Percentiles rank a stretch among this genome's conserved stretches.
These are phyloP conservation scores for Crypturellus undulatus DNA, from an alignment of 2,113 vertebrate species.

Conservation along the genomic window DNA sequence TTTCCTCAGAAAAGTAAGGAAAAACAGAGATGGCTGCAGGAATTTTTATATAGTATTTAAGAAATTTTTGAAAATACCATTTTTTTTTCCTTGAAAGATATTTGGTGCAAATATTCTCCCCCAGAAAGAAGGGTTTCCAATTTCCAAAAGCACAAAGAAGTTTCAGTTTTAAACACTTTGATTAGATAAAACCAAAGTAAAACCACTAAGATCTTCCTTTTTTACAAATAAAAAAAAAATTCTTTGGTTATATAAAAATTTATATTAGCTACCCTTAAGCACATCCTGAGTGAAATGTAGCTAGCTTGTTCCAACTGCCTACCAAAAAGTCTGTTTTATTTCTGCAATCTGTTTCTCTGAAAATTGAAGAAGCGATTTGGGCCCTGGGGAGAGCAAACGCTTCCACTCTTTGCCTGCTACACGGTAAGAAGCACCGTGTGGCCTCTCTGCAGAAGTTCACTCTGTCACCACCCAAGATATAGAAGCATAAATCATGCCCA, in stretches of 20 bases:
- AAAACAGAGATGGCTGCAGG: not conserved
- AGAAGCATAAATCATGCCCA: constrained; percentile 55
- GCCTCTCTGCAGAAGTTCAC: constrained; percentile 32
- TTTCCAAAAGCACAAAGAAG: not conserved
- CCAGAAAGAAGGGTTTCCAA: not conserved
- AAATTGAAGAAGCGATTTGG: not conserved
- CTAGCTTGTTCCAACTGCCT: not conserved
- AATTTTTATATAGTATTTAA: not conserved
- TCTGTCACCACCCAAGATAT: constrained; percentile 17
- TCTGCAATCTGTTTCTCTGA: not conserved
- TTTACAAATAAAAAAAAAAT: not conserved
- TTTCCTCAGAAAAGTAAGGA: not conserved
- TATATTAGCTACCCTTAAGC: not conserved
- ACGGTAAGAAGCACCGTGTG: not conserved
- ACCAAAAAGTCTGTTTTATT: not conserved
- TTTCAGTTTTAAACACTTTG: not conserved
- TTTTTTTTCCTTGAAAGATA: accelerated
- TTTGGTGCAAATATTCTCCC: not conserved
- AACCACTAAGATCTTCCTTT: not conserved
- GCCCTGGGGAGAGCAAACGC: not conserved
- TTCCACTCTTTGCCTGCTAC: not conserved
- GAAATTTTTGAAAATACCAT: not conserved
- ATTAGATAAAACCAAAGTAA: not conserved
- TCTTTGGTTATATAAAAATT: not conserved
- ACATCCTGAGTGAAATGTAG: not conserved